phyloP scores from a whole-genome alignment of 2,113 vertebrate genomes.

The Percopsis transmontana region DNA sequence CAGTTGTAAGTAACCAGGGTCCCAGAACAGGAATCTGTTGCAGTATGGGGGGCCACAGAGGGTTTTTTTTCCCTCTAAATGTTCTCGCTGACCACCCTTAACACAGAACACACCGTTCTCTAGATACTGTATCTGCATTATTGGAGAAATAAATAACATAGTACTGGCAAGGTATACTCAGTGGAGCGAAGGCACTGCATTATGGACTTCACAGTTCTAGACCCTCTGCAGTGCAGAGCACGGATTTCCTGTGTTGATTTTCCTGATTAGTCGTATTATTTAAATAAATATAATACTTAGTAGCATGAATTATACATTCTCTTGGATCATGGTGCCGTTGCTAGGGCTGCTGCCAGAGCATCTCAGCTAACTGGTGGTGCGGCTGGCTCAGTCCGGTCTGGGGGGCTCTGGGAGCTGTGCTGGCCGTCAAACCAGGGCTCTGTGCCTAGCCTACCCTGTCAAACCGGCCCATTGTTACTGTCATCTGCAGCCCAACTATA shows the following conservation, averaged over 20 bases:
- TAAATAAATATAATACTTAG: too few relatives aligned
- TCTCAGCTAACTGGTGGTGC: constrained; percentile 44
- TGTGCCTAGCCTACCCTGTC: constrained; percentile 40
- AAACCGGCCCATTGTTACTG: constrained; percentile 51
- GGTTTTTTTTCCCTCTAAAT: not conserved
- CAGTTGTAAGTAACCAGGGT: constrained; percentile 20
- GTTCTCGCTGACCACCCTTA: not conserved
- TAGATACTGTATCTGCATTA: too few relatives aligned
- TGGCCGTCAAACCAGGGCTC: constrained; percentile 47
- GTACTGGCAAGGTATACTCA: too few relatives aligned
- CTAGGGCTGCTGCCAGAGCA: constrained; percentile 48
- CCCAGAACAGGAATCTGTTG: not conserved
- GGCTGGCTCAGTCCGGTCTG: constrained; percentile 58
- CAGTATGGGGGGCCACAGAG: not conserved
- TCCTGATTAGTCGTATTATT: too few relatives aligned
- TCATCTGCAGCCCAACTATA: constrained; percentile 45
- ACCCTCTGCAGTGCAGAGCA: too few relatives aligned
- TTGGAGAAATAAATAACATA: too few relatives aligned
- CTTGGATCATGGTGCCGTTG: constrained; percentile 7
- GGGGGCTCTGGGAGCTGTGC: constrained; percentile 38
- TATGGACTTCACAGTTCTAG: too few relatives aligned
- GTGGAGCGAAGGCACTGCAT: too few relatives aligned
- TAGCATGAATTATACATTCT: too few relatives aligned
- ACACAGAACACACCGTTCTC: too few relatives aligned
- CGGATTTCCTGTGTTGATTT: too few relatives aligned